A percentile compares a stretch with the other conserved stretches of the same genome.
Conservation (phyloP, 2,888 invertebrate species). For the Chymomyza procnemis region DNA sequence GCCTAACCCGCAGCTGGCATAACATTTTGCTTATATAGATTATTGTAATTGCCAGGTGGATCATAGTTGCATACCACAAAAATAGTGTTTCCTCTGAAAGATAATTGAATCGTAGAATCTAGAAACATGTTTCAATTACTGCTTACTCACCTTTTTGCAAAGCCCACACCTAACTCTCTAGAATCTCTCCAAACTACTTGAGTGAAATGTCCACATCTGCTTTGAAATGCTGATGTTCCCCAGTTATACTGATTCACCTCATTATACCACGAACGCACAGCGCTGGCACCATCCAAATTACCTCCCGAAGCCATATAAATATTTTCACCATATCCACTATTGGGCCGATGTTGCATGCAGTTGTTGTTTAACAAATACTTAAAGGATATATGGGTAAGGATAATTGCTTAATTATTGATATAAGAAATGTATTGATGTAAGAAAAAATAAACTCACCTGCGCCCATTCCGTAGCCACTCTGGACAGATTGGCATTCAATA, state of each 20-base stretch:
- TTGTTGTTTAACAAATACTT: conserved; percentile 81
- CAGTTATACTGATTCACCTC: conserved; percentile 86
- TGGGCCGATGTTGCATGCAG: conserved; percentile 85
- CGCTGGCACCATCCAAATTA: conserved; percentile 83
- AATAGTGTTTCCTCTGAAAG: conserved; percentile 43
- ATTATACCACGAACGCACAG: conserved; percentile 89
- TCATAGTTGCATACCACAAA: conserved; percentile 59
- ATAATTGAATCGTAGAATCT: not conserved
- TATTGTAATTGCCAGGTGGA: conserved; percentile 51
- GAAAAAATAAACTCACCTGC: conserved; percentile 75
- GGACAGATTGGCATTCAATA: conserved; percentile 83
- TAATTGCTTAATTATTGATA: not conserved
- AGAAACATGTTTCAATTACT: not conserved
- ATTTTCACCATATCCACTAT: conserved; percentile 90
- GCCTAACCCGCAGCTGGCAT: not conserved
- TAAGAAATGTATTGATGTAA: not conserved
- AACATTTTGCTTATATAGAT: conserved; percentile 41
- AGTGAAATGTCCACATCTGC: conserved; percentile 89
- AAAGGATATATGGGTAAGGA: not conserved
- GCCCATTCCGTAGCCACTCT: conserved; percentile 87
- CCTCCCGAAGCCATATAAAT: conserved; percentile 88
- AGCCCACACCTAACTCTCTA: conserved; percentile 87
- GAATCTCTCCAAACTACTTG: conserved; percentile 90
- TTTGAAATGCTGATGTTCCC: conserved; percentile 81
- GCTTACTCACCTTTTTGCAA: conserved; percentile 79